Conservation (phyloP, 2,113 vertebrate species). For the Petaurus breviceps region DNA sequence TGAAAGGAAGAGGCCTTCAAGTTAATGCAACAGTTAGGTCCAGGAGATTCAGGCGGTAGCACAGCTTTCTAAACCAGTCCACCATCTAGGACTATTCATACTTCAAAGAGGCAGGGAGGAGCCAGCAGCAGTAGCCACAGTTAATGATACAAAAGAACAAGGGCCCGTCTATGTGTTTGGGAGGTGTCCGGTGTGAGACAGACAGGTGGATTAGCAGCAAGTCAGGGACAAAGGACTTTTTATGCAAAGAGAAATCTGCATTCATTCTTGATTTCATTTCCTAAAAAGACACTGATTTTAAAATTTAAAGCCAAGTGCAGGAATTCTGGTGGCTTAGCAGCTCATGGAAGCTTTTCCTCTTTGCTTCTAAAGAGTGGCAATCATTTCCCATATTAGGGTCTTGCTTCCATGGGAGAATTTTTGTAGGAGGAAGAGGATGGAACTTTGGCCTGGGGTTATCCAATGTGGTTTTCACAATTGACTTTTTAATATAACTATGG, state of each 20-base stretch:
- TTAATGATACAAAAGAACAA: slow-evolving; percentile 35
- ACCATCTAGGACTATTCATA: neutral
- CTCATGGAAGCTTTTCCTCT: slow-evolving; percentile 31
- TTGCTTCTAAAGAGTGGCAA: slow-evolving; percentile 43
- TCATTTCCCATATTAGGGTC: slow-evolving; percentile 36
- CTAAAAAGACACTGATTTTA: slow-evolving; percentile 41
- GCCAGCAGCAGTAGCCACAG: neutral
- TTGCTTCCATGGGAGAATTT: slow-evolving; percentile 45
- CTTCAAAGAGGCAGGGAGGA: neutral
- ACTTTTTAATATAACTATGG: neutral
- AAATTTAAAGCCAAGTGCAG: neutral
- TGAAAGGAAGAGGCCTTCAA: neutral
- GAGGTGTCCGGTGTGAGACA: neutral
- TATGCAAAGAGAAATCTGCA: slow-evolving; percentile 18
- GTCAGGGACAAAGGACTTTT: neutral
- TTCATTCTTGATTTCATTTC: slow-evolving; percentile 28
- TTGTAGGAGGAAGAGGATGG: slow-evolving; percentile 45
- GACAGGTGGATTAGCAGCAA: neutral
- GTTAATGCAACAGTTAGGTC: neutral
- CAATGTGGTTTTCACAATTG: slow-evolving; percentile 33
- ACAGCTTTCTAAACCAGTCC: neutral
- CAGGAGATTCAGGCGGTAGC: neutral
- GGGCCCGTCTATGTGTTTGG: slow-evolving; percentile 42
- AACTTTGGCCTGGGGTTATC: slow-evolving; percentile 35
- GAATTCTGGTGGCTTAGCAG: slow-evolving; percentile 4